Evolutionary conservation across 2,113 vertebrate species (phyloP).

Genomic region (Dasyurus viverrinus): DNA sequence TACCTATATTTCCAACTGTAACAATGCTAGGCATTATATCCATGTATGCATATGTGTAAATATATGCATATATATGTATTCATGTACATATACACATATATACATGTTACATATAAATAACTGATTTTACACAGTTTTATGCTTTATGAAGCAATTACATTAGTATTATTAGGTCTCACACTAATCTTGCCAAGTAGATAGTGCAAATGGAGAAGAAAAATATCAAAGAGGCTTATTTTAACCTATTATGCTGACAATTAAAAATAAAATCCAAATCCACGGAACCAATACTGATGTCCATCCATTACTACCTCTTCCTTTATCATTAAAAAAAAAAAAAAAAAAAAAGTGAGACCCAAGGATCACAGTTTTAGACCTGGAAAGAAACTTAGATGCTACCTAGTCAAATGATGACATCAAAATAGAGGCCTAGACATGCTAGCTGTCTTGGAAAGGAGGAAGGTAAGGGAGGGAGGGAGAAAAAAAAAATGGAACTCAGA

Average conservation of each 20-base stretch:
- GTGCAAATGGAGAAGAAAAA: background rate
- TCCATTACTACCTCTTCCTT: background rate
- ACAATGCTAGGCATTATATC: background rate
- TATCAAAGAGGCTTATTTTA: background rate
- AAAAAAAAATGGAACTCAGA: too few relatives aligned
- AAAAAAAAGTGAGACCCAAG: background rate
- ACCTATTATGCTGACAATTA: background rate
- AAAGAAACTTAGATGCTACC: background rate
- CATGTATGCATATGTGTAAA: too few relatives aligned
- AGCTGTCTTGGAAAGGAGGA: background rate
- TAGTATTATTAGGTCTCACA: background rate
- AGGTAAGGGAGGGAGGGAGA: too few relatives aligned
- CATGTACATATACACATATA: too few relatives aligned
- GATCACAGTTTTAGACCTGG: background rate
- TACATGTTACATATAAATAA: background rate
- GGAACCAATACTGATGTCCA: background rate
- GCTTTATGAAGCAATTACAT: background rate
- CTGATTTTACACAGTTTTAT: background rate
- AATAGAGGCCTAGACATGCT: background rate
- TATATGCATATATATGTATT: too few relatives aligned
- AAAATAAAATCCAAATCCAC: background rate
- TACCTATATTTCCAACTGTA: conserved; percentile 26
- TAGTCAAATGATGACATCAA: background rate
- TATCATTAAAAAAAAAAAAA: background rate
- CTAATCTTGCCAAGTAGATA: background rate